These are phyloP conservation scores for Hypselothyrea guttata DNA, from an alignment of 2,888 invertebrate genomes.

Conservation along the genomic window DNA sequence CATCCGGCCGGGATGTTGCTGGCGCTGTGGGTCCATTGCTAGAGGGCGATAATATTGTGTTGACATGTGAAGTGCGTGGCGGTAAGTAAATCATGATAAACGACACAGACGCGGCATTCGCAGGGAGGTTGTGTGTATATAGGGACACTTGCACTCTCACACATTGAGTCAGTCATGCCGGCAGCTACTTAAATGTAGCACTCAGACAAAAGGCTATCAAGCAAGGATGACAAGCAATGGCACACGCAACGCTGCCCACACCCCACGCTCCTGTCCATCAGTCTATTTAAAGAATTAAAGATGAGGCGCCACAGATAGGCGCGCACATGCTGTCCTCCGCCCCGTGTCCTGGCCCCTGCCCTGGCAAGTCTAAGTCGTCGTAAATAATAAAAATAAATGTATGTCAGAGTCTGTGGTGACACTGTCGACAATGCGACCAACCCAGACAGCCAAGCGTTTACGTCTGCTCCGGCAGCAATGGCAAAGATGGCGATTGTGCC, in stretches of 20 bases:
- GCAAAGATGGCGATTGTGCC: constrained; percentile 1
- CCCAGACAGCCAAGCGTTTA: constrained; percentile 24
- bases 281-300: constrained; percentile 79
- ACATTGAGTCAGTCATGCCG: constrained; percentile 15
- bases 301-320: constrained; percentile 65
- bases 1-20: constrained; percentile 91
- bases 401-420: constrained; percentile 76
- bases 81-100: constrained; percentile 85
- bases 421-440: constrained; percentile 36
- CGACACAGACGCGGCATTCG: constrained; percentile 58
- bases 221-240: constrained; percentile 55
- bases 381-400: constrained; percentile 78
- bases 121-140: constrained; percentile 9
- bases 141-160: constrained; percentile 28
- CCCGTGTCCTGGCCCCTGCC: constrained; percentile 5
- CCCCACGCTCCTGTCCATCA: constrained; percentile 33
- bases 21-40: constrained; percentile 91
- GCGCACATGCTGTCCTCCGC: constrained; percentile 31
- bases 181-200: constrained; percentile 74
- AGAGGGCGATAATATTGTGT: constrained; percentile 90
- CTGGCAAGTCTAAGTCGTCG: constrained; percentile 67
- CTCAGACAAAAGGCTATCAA: constrained; percentile 77
- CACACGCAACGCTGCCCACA: constrained; percentile 46
- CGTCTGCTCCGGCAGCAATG: constrained; percentile 20
- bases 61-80: constrained; percentile 94